Evolutionary conservation across 1,140 invertebrate species (phyloP).

Genomic region (Phymorhynchus buccinoides): DNA sequence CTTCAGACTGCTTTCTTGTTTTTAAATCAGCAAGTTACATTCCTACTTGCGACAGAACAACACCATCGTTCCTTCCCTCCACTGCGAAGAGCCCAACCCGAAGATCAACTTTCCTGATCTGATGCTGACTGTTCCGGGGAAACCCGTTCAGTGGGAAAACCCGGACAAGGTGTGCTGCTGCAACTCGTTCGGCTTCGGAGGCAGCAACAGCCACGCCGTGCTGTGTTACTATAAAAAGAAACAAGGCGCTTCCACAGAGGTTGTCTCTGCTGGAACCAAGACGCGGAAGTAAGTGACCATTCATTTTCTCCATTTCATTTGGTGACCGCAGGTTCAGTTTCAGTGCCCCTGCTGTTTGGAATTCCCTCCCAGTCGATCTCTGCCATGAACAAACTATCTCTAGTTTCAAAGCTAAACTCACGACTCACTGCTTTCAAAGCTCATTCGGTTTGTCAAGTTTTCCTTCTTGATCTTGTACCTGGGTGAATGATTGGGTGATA

Average conservation of each 20-base stretch:
- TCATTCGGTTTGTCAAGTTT: no score
- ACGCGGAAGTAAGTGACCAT: not conserved
- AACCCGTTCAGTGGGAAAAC: constrained; percentile 67
- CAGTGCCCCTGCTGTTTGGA: no score
- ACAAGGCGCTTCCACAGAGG: not conserved
- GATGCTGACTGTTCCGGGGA: constrained; percentile 52
- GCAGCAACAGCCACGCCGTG: constrained; percentile 62
- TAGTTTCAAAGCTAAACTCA: no score
- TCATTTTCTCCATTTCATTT: not conserved
- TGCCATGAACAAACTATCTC: no score
- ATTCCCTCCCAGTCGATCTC: no score
- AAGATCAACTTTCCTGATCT: constrained; percentile 52
- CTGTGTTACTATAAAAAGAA: constrained; percentile 24
- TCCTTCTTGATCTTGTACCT: no score
- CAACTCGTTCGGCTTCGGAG: constrained; percentile 68
- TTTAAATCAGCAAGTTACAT: no score
- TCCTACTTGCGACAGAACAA: constrained; percentile 48
- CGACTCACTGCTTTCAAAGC: no score
- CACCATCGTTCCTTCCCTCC: constrained; percentile 55
- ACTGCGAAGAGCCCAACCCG: constrained; percentile 54
- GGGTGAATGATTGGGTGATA: no score
- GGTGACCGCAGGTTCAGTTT: not conserved
- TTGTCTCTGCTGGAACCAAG: not conserved
- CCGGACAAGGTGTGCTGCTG: constrained; percentile 47
- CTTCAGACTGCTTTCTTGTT: no score